Base-by-base conservation (phyloP, 2,113 vertebrate species). In the Manacus vitellinus region DNA sequence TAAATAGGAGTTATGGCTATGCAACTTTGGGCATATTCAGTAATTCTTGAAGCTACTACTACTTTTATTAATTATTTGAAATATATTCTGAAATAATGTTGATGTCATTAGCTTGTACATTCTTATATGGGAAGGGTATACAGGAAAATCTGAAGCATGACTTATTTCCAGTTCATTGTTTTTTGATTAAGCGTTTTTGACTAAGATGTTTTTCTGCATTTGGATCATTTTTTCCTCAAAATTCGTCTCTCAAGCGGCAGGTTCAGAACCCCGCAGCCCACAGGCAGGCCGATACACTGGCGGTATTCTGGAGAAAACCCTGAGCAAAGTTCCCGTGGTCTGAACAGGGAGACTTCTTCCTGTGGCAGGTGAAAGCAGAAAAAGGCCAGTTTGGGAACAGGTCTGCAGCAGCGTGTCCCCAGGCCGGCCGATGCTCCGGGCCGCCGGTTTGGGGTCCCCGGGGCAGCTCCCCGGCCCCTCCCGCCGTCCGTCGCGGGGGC, bases 301-400 rank as follows among this genome's bases (percentile, higher is more conserved):
- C 7, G 12, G 25, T 4, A 7, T 24, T 51, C 19, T 4, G 52
- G 74, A 27, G 35, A 8, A 55, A 67, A 35, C 66, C 7, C 66
- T 2, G 15, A 22, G 44, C 37, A 3, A 18, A 28, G 15, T 8
- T 49, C 27, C 23, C 2, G 9, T 8, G 28, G 1, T 17, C 33
- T 33, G 68, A 73, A 10, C 10, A 14, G 6, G 46, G 46, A 21
- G 15, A 2, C 18, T 9, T 21, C 35, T 19, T 27, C 24, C 3
- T 2, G 33, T 2, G 54, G 1, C 85, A 72, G 65, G 52, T 56
- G 67, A 35, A 65, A 12, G 16, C 18, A 21, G 12, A 3, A 76
- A 3, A 16, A 14, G 24, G 19, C 41, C 2, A 3, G 3, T 8
- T 8, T 5, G 65, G 62, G 8, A 19, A 4, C 61, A 2, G 39